Conservation (phyloP, 2,888 invertebrate species). For the Pantelozetes paolii region DNA sequence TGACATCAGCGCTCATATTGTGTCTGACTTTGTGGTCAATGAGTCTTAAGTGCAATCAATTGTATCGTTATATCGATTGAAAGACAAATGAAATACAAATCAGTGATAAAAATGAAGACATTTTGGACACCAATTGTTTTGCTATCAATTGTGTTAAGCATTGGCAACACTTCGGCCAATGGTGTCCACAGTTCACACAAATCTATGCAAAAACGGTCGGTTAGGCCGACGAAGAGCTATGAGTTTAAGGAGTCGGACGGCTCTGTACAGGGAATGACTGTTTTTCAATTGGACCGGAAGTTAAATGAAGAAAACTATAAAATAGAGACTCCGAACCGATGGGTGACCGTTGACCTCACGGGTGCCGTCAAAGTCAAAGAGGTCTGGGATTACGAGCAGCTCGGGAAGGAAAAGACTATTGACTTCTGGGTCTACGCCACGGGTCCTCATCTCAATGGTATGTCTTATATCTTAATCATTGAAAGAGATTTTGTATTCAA, state of each 20-base stretch:
- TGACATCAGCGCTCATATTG: slow-evolving; percentile 8
- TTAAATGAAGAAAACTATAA: slow-evolving; percentile 87
- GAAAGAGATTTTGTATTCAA: no score
- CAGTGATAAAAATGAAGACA: slow-evolving; percentile 8
- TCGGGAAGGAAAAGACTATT: slow-evolving; percentile 88
- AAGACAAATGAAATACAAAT: neutral
- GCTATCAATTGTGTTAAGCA: neutral
- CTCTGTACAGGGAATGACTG: slow-evolving; percentile 77
- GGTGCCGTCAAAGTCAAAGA: slow-evolving; percentile 88
- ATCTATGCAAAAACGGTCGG: slow-evolving; percentile 40
- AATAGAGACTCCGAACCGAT: slow-evolving; percentile 83
- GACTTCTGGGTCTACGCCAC: slow-evolving; percentile 94
- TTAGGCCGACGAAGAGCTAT: slow-evolving; percentile 87
- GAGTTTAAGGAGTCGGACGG: slow-evolving; percentile 89
- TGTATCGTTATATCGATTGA: neutral
- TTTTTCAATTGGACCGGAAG: slow-evolving; percentile 84
- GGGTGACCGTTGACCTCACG: slow-evolving; percentile 86
- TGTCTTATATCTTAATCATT: neutral
- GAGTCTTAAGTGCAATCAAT: slow-evolving; percentile 35
- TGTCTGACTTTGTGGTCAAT: slow-evolving; percentile 31
- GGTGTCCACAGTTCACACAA: slow-evolving; percentile 11
- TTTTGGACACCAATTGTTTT: neutral
- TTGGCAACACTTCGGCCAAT: slow-evolving; percentile 5
- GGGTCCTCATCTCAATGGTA: slow-evolving; percentile 77
- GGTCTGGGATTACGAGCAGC: slow-evolving; percentile 94